These are phyloP conservation scores for Bovichtus variegatus DNA, from an alignment of 2,797 vertebrate genomes.

Conservation along the genomic window DNA sequence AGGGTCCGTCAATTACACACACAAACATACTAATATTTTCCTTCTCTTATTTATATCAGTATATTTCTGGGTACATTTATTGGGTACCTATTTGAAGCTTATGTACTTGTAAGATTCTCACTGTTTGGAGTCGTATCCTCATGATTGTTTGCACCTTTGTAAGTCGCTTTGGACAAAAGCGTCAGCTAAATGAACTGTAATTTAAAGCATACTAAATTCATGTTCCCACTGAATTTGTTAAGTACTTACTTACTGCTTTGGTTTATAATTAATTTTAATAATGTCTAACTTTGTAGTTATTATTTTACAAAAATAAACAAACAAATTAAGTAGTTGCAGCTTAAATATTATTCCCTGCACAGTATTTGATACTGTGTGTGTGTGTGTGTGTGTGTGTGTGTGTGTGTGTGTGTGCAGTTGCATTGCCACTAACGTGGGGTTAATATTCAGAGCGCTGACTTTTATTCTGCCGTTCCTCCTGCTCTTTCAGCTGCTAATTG, in stretches of 20 bases:
- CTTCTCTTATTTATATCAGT: not conserved
- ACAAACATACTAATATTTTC: not conserved
- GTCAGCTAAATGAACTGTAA: no score
- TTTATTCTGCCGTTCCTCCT: not conserved
- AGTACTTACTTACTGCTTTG: not conserved
- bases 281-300: not conserved
- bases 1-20: no score
- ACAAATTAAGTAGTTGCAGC: not conserved
- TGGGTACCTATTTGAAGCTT: no score
- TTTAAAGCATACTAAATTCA: no score
- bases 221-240: no score
- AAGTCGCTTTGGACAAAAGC: no score
- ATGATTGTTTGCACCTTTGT: no score
- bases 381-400: not conserved
- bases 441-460: conserved; percentile 22
- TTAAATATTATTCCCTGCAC: not conserved
- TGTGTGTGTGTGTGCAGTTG: not conserved
- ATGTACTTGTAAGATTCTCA: no score
- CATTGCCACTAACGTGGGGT: not conserved
- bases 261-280: not conserved
- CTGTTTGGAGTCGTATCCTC: no score
- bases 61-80: not conserved
- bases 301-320: not conserved
- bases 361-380: no score
- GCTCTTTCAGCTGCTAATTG: conserved; percentile 26